Percentiles rank a stretch among this genome's conserved stretches.
Evolutionary conservation across 2,113 vertebrate species (phyloP).

Genomic region (Glareola pratincola): DNA sequence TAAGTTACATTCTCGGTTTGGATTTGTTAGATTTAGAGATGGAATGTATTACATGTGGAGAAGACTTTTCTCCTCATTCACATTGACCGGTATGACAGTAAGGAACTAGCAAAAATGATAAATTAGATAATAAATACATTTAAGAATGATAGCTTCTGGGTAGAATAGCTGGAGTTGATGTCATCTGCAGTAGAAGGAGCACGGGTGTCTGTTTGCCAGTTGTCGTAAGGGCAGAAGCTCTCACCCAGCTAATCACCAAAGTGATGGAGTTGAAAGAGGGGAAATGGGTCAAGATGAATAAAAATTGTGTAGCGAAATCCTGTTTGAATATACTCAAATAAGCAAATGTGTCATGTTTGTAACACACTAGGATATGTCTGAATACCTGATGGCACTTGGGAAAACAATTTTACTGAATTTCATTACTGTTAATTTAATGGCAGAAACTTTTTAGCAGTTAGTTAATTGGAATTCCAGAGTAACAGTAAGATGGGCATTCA

Average conservation of each 20-base stretch:
- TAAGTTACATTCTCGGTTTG: neutral
- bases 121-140: neutral
- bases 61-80: neutral
- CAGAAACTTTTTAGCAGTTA: constrained; percentile 25
- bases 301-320: neutral
- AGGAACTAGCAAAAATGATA: neutral
- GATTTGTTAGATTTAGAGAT: neutral
- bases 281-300: neutral
- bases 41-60: neutral
- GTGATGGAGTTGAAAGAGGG: neutral
- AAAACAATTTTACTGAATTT: neutral
- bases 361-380: neutral
- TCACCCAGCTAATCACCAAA: neutral
- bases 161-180: neutral
- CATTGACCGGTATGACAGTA: neutral
- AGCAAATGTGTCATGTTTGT: neutral
- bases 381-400: neutral
- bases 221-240: neutral
- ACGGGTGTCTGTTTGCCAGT: neutral
- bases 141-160: neutral
- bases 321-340: neutral
- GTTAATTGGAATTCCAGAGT: neutral
- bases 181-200: neutral
- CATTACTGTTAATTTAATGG: neutral
- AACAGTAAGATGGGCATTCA: constrained; percentile 6